Evolutionary conservation across 2,113 vertebrate species (phyloP).

Genomic region (Onychostruthus taczanowskii): DNA sequence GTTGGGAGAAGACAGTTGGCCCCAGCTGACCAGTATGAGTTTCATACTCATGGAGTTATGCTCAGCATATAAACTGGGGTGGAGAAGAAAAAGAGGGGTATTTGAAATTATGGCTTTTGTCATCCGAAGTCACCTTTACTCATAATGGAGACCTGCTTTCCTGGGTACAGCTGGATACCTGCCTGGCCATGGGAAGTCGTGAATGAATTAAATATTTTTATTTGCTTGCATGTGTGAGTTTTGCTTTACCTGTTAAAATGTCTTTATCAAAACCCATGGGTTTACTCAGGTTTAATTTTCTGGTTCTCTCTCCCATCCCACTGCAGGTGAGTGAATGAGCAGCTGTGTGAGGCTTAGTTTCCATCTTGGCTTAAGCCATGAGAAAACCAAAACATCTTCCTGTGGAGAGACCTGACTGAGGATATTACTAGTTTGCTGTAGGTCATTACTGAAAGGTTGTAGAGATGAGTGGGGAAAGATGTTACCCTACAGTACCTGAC

Average conservation of each 20-base stretch:
- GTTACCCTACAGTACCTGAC: neutral
- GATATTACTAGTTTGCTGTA: neutral
- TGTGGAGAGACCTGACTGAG: neutral
- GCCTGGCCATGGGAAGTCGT: neutral
- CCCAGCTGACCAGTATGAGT: neutral
- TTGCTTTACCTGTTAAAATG: neutral
- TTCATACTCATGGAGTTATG: neutral
- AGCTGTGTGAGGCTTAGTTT: neutral
- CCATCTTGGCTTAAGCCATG: accelerated
- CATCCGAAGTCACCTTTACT: neutral
- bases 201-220: neutral
- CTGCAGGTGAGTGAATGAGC: neutral
- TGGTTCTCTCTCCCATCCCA: accelerated
- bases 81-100: neutral
- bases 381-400: neutral
- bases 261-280: neutral
- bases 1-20: neutral
- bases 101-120: accelerated
- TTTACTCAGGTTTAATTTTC: neutral
- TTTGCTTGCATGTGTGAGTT: accelerated
- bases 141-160: neutral
- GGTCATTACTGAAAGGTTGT: neutral
- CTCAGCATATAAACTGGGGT: neutral
- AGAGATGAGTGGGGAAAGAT: neutral
- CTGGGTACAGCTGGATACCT: neutral